Evolutionary conservation across 2,113 vertebrate genomes (phyloP), one percentile per base, ranked within the genome.

Genomic region (Chionomys nivalis): DNA sequence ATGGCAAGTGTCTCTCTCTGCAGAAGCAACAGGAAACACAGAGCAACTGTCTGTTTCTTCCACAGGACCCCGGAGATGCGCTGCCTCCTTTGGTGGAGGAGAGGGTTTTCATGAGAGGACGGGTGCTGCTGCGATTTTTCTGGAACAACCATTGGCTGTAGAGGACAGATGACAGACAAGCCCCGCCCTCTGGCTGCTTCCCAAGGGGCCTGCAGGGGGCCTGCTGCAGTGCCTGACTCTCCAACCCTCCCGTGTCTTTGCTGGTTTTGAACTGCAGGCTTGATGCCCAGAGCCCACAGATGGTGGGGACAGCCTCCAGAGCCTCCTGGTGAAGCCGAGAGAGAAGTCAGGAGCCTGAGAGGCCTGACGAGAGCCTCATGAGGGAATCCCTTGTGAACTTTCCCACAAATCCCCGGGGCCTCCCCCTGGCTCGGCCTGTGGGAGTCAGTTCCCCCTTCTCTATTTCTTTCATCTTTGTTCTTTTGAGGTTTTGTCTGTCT

Each of bases 81-180:
- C 47, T 93, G 88, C 89, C 77, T 91, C 91, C 5, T 19, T 66
- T 95, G 1, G 36, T 83, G 55, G 21, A 82, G 0, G 26, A 96
- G 73, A 28, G 96, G 91, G 17, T 58, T 58, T 92, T 93, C 11
- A 31, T 82, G 78, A 95, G 88, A 78, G 47, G 79, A 42, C 66
- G 49, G 8, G 42, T 1, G 39, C 5, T 92, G 33, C 86, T 94
- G 66, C 66, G 23, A 42, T 79, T 95, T 52, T 91, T 97, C 73
- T 52, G 85, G 95, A 87, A 96, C 65, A 90, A 90, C 76, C 94
- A 26, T 36, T n/a, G 73, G 73, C 47, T 96, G 47, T 97, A 49
- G 77, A 90, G 70, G 49, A 86, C 49, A 68, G 0, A 8, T 10
- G 44, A 44, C 0, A 19, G 17, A n/a, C 52, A n/a, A 79, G 85